Evolutionary conservation across 2,888 invertebrate species (phyloP), one percentile per base, ranked within the genome.

Genomic region (Pachycephus smyrnensis): DNA sequence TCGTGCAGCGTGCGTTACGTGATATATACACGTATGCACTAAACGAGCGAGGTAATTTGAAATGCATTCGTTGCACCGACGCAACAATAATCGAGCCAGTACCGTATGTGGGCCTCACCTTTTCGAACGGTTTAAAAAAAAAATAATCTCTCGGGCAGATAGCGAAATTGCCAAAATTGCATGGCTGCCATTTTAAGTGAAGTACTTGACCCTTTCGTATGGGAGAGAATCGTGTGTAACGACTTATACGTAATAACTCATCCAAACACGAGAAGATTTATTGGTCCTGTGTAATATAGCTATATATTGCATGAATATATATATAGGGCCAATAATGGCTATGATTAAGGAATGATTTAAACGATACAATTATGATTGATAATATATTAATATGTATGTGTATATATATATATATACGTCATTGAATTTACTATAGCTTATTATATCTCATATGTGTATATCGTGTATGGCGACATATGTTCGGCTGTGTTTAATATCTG

Each of bases 131-230:
- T 9, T 55, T 1, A 15, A 55, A 37, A 37, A 12, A 55, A 9
- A 23, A 23, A 40, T 33, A 0, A 37, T 15, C 2, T 55, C 6
- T 23, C 15, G 9, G 23, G 55, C 23, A 55, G 55, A 55, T 55
- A 55, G 55, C 12, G n/a, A 71, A 31, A 71, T 71, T 71, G 71
- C 31, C 71, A 33, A 71, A 71, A 31, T 71, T 71, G 71, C 71
- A 71, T 23, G 71, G 71, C 31, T 23, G 71, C 71, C 71, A 33
- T 12, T 71, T 33, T 33, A 33, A 71, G 71, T 2, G 12, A 33
- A 71, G 12, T 3, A 31, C 71, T 31, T 31, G 71, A 11, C 31
- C 31, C 71, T 55, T 55, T 55, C 23, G 9, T 55, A 55, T 9
- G 55, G 23, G 4, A 9, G 23, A 55, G 55, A 23, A 55, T 55